A percentile compares a stretch with the other conserved stretches of the same genome.
Conservation (phyloP, 2,113 vertebrate genomes). For the Burhinus bistriatus region DNA sequence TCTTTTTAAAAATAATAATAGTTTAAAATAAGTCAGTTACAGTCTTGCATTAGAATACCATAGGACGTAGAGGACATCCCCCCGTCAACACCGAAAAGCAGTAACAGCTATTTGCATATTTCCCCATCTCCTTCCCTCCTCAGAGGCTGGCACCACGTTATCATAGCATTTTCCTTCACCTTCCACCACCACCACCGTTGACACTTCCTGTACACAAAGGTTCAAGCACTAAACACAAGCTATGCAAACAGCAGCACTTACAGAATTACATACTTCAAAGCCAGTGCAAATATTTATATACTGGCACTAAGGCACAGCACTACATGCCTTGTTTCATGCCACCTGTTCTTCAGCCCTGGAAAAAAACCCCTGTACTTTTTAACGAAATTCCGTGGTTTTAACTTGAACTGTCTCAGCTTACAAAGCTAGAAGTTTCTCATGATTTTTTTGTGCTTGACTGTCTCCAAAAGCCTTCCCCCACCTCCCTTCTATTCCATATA, state of each 20-base stretch:
- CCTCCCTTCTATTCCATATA: neutral
- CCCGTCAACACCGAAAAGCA: neutral
- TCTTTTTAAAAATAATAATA: neutral
- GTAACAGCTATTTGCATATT: fast-evolving
- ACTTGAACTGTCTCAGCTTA: neutral
- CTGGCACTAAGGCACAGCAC: neutral
- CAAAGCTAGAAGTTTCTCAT: neutral
- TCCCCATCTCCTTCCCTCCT: neutral
- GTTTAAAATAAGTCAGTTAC: neutral
- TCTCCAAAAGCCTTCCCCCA: neutral
- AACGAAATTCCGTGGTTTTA: neutral
- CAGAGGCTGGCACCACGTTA: neutral
- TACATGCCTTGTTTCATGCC: neutral
- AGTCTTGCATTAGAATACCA: neutral
- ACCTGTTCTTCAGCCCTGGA: neutral
- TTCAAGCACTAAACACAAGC: neutral
- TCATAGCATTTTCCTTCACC: neutral
- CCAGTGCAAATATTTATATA: slow-evolving; percentile 28
- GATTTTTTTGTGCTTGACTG: neutral
- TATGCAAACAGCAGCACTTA: neutral
- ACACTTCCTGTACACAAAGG: neutral
- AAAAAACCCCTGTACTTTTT: neutral
- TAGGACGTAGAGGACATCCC: neutral
- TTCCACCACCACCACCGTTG: neutral
- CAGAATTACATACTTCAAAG: neutral